Conservation (phyloP, 2,888 invertebrate genomes). For the Petrolisthes cinctipes region DNA sequence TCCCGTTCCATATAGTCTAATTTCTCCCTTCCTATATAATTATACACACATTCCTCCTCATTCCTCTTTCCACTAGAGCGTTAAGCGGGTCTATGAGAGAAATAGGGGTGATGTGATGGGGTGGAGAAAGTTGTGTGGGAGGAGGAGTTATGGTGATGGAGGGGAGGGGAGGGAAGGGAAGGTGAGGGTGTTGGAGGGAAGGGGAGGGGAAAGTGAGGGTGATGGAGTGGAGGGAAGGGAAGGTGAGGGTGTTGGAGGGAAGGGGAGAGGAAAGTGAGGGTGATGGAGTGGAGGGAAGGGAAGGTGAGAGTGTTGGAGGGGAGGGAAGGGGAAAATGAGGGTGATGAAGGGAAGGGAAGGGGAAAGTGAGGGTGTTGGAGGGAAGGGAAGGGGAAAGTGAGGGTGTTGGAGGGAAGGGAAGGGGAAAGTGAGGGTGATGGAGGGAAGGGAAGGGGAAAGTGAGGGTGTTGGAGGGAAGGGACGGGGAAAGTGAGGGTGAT, state of each 20-base stretch:
- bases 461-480: neutral
- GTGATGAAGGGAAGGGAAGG: neutral
- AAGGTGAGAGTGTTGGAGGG: too few species aligned
- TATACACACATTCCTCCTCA: too few species aligned
- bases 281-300: neutral
- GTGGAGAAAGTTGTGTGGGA: too few species aligned
- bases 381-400: neutral
- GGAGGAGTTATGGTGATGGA: neutral
- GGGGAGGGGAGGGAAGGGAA: neutral
- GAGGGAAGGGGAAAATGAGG: neutral
- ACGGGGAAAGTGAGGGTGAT: neutral
- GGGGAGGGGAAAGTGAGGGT: neutral
- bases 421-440: constrained; percentile 1
- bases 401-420: neutral
- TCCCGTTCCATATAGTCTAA: too few species aligned
- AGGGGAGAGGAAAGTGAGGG: too few species aligned
- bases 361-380: neutral
- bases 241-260: too few species aligned
- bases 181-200: neutral
- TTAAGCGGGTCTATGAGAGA: too few species aligned
- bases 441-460: neutral
- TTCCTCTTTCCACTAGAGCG: too few species aligned
- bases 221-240: neutral
- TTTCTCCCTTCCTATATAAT: too few species aligned
- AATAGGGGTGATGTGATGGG: too few species aligned